Evolutionary conservation across 2,797 vertebrate genomes (phyloP), one percentile per base, ranked within the genome.

Genomic region (Siniperca undulata): DNA sequence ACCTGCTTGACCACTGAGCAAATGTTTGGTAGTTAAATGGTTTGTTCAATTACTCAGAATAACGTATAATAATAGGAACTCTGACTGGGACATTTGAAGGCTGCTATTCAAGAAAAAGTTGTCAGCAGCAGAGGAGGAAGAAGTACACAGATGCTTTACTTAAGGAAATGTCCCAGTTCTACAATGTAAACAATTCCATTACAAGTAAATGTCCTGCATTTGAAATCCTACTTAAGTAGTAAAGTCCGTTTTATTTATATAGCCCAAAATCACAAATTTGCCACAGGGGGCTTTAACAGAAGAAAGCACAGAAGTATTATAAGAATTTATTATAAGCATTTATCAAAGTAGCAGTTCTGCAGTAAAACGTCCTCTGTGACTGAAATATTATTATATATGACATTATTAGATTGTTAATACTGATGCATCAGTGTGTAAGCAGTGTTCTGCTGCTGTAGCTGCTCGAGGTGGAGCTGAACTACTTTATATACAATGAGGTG

Each of bases 1-100:
- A 86, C 86, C 86, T 88, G 83, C 71, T 70, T 60, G 55, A 82
- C 44, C 71, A 68, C 46, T 0, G 4, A 86, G 70, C 62, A 34
- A 78, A 83, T 40, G 84, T 73, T 84, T 65, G 19, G 46, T 24
- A 34, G 34, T 79, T 80, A 77, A 58, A 74, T 0, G 17, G 24
- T 75, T 86, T 77, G 70, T 4, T 75, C 72, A 74, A 7, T 88
- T 74, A 74, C 46, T 53, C 58, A 3, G 60, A 70, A 53, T 11
- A 80, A 50, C 17, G 3, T 42, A 11, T 42, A 42, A 42, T 42
- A 42, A 11, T 42, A 80, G 4, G 38, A 16, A 10, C 59, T 70
- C 7, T 50, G 80, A 72, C 13, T 24, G 70, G 73, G 73, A 74
- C 46, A 68, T 42, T 1, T 61, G 4, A 74, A 67, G 56, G 22